A percentile compares a stretch with the other conserved stretches of the same genome.
These are phyloP conservation scores for Chaitophorus viminalis DNA, from an alignment of 2,888 invertebrate genomes.

Conservation along the genomic window DNA sequence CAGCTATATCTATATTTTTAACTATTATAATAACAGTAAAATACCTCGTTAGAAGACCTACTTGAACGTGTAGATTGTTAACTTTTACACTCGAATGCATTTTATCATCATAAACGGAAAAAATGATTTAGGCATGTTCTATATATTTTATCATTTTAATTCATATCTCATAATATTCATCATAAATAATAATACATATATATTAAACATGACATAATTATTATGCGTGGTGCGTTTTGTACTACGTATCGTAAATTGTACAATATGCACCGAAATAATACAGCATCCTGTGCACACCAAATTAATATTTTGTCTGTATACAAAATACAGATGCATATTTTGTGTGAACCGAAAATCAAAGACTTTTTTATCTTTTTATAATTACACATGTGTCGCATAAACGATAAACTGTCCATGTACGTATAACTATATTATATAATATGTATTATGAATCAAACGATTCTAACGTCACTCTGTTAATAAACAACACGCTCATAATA, in stretches of 20 bases:
- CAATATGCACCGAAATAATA: neutral
- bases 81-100: too few relatives aligned
- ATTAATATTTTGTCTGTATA: neutral
- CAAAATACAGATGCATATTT: conserved; percentile 10
- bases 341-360: conserved; percentile 39
- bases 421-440: too few relatives aligned
- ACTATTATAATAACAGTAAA: too few relatives aligned
- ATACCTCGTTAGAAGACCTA: too few relatives aligned
- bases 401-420: neutral
- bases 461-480: neutral
- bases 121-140: neutral
- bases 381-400: conserved; percentile 15
- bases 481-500: neutral
- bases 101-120: neutral
- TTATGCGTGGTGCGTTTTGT: neutral
- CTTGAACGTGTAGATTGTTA: too few relatives aligned
- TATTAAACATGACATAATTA: too few relatives aligned
- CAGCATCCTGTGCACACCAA: neutral
- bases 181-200: too few relatives aligned
- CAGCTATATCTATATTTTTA: too few relatives aligned
- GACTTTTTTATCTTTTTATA: neutral
- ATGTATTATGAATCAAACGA: too few relatives aligned
- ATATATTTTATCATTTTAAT: neutral
- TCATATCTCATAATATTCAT: neutral
- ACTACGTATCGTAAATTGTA: neutral